A percentile compares a stretch with the other conserved stretches of the same genome.
Conservation (phyloP, 2,797 vertebrate genomes). For the Perodicticus potto region DNA sequence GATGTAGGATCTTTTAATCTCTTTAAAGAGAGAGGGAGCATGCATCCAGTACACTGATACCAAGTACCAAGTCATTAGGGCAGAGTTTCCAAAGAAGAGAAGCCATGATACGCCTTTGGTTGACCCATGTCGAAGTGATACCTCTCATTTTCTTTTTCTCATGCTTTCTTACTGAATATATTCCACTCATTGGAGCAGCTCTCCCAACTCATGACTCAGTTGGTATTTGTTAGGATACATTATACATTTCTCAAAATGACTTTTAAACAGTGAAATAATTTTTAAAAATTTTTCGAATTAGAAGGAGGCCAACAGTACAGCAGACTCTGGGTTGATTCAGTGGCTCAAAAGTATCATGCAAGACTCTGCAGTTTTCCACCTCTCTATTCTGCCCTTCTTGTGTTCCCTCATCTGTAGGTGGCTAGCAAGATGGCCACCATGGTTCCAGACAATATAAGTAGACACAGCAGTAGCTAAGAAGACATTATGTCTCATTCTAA, state of each 20-base stretch:
- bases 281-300: conserved; percentile 35
- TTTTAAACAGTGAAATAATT: background rate
- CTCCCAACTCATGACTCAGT: background rate
- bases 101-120: background rate
- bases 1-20: background rate
- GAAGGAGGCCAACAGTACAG: background rate
- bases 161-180: background rate
- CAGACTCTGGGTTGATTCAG: background rate
- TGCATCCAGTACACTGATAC: background rate
- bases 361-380: background rate
- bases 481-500: background rate
- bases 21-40: background rate
- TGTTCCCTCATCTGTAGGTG: background rate
- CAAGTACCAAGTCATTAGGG: background rate
- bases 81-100: background rate
- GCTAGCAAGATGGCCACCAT: background rate
- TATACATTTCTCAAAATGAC: background rate
- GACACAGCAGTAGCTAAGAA: background rate
- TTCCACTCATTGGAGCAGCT: background rate
- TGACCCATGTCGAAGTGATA: background rate
- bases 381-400: background rate
- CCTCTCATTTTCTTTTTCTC: background rate
- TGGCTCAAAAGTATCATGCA: background rate
- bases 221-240: background rate
- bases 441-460: background rate